Percentiles rank a stretch among this genome's conserved stretches.
phyloP scores from a whole-genome alignment of 2,888 invertebrate species.

The Pycnomerus fuliginosus region DNA sequence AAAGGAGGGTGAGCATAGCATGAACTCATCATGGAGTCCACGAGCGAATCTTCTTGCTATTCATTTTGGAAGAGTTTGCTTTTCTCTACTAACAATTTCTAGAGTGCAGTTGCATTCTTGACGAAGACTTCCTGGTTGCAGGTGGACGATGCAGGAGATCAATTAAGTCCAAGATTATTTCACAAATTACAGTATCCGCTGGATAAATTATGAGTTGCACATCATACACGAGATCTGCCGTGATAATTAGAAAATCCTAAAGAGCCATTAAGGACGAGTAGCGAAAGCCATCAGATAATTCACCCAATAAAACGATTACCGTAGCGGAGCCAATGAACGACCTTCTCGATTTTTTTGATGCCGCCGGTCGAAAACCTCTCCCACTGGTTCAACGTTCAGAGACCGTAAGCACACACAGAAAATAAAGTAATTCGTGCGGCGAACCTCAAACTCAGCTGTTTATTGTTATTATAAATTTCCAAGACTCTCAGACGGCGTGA shows the following conservation, averaged over 20 bases:
- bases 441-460: no score
- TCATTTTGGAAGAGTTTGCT: no score
- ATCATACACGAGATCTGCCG: slow-evolving; percentile 3
- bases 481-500: no score
- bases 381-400: slow-evolving; percentile 24
- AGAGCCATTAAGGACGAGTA: slow-evolving; percentile 1
- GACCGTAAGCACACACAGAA: slow-evolving; percentile 11
- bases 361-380: slow-evolving; percentile 25
- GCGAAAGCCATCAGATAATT: slow-evolving; percentile 18
- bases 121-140: slow-evolving; percentile 8
- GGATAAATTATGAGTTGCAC: slow-evolving; percentile 3
- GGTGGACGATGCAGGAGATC: slow-evolving; percentile 9
- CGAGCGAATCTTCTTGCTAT: no score
- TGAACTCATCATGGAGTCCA: no score
- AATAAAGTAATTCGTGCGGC: slow-evolving; percentile 23
- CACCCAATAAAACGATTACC: slow-evolving; percentile 24
- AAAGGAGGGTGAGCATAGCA: no score
- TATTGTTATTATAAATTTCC: no score
- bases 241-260: slow-evolving; percentile 7
- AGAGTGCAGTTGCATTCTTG: not conserved
- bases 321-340: slow-evolving; percentile 23
- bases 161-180: slow-evolving; percentile 12
- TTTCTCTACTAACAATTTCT: no score
- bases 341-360: slow-evolving; percentile 27
- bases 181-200: slow-evolving; percentile 9